Conservation (phyloP, 1,140 invertebrate species). For the Aphelinus certus region DNA sequence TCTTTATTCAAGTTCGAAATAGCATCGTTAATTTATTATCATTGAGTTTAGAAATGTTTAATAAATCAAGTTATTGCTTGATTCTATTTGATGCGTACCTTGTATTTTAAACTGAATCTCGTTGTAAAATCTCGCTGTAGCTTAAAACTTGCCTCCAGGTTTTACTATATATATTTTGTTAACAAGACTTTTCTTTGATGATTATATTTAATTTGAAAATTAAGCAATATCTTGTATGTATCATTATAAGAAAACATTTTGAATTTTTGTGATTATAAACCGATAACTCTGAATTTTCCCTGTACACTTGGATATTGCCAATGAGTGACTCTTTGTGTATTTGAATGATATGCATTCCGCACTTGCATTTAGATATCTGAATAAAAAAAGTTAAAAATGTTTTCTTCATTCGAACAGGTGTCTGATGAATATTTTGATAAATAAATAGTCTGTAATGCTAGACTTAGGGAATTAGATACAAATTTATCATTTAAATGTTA, state of each 20-base stretch:
- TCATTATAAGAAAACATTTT: conserved; percentile 12
- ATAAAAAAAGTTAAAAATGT: conserved; percentile 23
- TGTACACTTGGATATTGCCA: no score
- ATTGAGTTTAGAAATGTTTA: conserved; percentile 17
- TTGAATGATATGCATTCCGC: no score
- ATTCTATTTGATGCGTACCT: conserved; percentile 17
- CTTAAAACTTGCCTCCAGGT: conserved; percentile 18
- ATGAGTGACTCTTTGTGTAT: no score
- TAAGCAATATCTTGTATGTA: not conserved
- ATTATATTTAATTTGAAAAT: conserved; percentile 8
- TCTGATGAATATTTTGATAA: conserved; percentile 1
- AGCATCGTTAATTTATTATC: conserved; percentile 22
- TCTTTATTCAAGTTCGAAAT: not conserved
- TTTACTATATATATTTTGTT: not conserved
- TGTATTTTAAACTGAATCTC: conserved; percentile 24
- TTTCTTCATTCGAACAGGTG: conserved; percentile 1
- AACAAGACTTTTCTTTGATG: not conserved
- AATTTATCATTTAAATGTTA: conserved; percentile 17
- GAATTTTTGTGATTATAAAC: not conserved
- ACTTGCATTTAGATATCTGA: no score
- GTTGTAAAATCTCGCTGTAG: conserved; percentile 15
- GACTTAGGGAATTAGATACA: conserved; percentile 3
- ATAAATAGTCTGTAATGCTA: conserved; percentile 1
- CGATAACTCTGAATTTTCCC: no score
- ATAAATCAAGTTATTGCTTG: conserved; percentile 16